phyloP scores from a whole-genome alignment of 2,888 invertebrate species.

The Panopea generosa region DNA sequence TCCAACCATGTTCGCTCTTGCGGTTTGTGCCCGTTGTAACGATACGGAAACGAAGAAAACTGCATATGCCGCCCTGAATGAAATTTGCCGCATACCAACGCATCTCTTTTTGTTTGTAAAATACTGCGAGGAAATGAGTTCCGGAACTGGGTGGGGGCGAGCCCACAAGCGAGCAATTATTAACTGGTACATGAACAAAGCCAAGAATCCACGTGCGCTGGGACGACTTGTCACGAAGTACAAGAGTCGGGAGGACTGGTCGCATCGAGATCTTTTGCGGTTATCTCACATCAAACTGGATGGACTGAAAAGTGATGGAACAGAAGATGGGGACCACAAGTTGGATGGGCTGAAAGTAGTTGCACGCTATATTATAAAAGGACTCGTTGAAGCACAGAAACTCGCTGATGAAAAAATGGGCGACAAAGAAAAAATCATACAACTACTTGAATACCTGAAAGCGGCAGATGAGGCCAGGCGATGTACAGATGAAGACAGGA shows the following conservation, averaged over 20 bases:
- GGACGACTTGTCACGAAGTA: conserved; percentile 89
- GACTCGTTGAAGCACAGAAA: conserved; percentile 69
- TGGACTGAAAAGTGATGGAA: too few relatives aligned
- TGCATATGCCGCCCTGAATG: conserved; percentile 87
- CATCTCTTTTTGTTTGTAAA: conserved; percentile 89
- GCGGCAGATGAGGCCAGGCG: conserved; percentile 76
- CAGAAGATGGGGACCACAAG: too few relatives aligned
- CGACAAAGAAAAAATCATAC: conserved; percentile 39
- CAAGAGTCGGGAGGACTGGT: conserved; percentile 89
- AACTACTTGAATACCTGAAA: conserved; percentile 73
- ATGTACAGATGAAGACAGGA: conserved; percentile 66
- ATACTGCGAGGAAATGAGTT: conserved; percentile 87
- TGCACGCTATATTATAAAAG: conserved; percentile 69
- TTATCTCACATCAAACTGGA: conserved; percentile 73
- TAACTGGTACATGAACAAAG: conserved; percentile 88
- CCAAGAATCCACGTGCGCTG: conserved; percentile 85
- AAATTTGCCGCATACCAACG: conserved; percentile 88
- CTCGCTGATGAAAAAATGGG: conserved; percentile 38
- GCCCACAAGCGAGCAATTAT: conserved; percentile 89
- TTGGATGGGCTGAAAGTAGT: conserved; percentile 63
- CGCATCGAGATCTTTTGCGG: conserved; percentile 90
- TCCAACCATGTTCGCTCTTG: conserved; percentile 88
- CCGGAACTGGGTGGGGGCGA: conserved; percentile 87
- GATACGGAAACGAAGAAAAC: conserved; percentile 86
- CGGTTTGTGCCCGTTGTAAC: conserved; percentile 87